Evolutionary conservation across 1,140 invertebrate species (phyloP), one percentile per base, ranked within the genome.

Genomic region (Penaeus chinensis): DNA sequence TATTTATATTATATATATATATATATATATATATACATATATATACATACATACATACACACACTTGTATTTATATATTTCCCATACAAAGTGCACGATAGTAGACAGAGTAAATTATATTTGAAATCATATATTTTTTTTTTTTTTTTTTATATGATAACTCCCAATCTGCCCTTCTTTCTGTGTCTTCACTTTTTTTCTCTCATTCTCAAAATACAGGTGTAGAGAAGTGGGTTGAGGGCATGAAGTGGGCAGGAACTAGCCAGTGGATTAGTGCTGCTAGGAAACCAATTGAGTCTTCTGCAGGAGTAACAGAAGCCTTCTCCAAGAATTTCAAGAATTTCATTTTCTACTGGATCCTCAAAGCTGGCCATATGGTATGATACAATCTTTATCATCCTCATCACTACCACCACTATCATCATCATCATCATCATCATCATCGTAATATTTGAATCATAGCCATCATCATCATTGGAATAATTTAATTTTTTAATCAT

Each of bases 191-290:
- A 42, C 16, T 60, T 79, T 54, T 19, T 18, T 54, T 10, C 20
- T 54, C 7, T 80, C 22, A 4, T 8, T 22, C 22, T 13, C 7
- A 24, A 24, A n/a, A 27, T 13, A 27, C 79, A 87, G 86, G 86
- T 78, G 86, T 69, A 19, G 78, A 87, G 61, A 87, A 87, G n/a
- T 87, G 86, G 86, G 86, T 87, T 16, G 86, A 87, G 65, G 77
- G 82, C 69, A 60, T 87, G 37, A 79, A 87, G 10, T 87, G 86
- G 86, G 81, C 71, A 7, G 86, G 86, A 66, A 87, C 86, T 13
- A 74, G n/a, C 22, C 81, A 82, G 5, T 87, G 86, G 86, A 42
- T 87, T 10, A 62, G 63, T 3, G 66, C 86, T 47, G 32, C 42
- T 13, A 82, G 86, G 61, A 82, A 78, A 22, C 80, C 86, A 19